Evolutionary conservation across 1,140 invertebrate genomes (phyloP).

Genomic region (Nomia melanderi): DNA sequence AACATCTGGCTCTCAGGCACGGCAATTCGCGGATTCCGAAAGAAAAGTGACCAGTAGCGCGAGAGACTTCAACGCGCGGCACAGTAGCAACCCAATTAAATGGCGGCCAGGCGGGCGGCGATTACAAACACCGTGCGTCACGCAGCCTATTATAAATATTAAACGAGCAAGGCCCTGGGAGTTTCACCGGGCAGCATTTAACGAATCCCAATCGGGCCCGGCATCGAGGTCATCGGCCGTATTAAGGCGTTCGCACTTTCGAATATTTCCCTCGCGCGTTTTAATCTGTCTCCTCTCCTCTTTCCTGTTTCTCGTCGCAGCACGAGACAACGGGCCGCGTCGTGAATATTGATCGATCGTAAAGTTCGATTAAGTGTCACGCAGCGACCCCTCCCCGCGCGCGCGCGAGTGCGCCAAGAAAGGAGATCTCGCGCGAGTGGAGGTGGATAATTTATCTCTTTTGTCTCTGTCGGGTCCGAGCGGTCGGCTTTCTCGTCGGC

Average conservation of each 20-base stretch:
- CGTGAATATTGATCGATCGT: neutral
- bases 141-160: conserved; percentile 56
- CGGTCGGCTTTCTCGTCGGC: conserved; percentile 44
- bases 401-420: neutral
- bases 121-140: conserved; percentile 48
- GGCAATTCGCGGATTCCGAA: too few species aligned
- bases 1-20: too few species aligned
- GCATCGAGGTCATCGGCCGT: conserved; percentile 49
- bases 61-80: conserved; percentile 14
- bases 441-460: neutral
- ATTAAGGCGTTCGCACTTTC: conserved; percentile 56
- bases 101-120: neutral
- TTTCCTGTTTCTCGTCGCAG: neutral
- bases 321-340: neutral
- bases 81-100: conserved; percentile 9
- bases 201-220: conserved; percentile 47
- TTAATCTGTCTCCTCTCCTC: neutral
- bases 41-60: neutral
- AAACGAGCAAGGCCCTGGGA: conserved; percentile 54
- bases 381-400: too few species aligned
- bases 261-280: conserved; percentile 30
- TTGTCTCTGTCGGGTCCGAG: conserved; percentile 5
- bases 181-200: conserved; percentile 44
- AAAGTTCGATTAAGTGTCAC: neutral
- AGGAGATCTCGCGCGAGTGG: neutral